phyloP scores from a whole-genome alignment of 2,113 vertebrate genomes.

The Mellivora capensis region DNA sequence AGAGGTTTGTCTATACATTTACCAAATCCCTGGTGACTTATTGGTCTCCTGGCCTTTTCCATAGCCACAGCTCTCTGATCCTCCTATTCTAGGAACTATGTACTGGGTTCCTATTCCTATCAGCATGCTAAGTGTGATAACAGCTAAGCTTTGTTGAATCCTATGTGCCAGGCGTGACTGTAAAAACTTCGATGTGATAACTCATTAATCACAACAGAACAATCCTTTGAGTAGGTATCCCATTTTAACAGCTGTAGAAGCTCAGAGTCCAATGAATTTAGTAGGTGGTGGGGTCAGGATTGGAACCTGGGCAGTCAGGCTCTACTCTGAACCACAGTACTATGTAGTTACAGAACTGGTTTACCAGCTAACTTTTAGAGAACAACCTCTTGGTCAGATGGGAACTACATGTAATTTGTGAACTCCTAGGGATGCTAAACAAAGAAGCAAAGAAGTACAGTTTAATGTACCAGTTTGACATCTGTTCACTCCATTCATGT shows the following conservation, averaged over 20 bases:
- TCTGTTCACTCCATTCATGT: slow-evolving; percentile 49
- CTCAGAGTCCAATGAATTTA: neutral
- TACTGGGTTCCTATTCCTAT: neutral
- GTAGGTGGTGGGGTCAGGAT: neutral
- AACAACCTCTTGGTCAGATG: slow-evolving; percentile 36
- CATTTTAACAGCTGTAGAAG: neutral
- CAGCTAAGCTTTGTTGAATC: neutral
- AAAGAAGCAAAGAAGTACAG: slow-evolving; percentile 45
- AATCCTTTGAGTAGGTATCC: neutral
- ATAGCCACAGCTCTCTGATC: neutral
- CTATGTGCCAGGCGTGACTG: neutral
- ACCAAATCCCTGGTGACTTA: neutral
- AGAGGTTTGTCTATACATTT: neutral
- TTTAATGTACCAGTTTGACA: slow-evolving; percentile 35
- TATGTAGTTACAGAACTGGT: neutral
- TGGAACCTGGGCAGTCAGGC: neutral
- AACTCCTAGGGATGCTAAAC: slow-evolving; percentile 15
- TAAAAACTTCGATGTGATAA: neutral
- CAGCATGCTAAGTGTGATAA: neutral
- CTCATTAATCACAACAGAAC: neutral
- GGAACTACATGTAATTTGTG: slow-evolving; percentile 53
- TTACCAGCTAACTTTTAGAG: slow-evolving; percentile 37
- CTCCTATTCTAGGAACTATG: neutral
- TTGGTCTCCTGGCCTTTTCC: neutral
- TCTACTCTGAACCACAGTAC: neutral